These are phyloP conservation scores for Pachypsylla venusta DNA, from an alignment of 1,140 invertebrate species.

Conservation along the genomic window DNA sequence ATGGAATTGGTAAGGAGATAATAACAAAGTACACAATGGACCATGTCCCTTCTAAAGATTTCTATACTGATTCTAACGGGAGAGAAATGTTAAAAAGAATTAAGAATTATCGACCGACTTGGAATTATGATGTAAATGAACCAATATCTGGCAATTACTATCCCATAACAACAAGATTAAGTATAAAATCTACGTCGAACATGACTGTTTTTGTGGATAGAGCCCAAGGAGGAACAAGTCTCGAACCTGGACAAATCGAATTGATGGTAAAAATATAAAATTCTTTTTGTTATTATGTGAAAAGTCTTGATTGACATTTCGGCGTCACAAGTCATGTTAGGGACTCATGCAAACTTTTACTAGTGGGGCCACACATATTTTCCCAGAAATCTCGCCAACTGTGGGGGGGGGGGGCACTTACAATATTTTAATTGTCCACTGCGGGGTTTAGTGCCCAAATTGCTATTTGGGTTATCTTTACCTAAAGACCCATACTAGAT, in stretches of 20 bases:
- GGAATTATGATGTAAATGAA: conserved; percentile 49
- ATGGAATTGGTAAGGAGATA: conserved; percentile 60
- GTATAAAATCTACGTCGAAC: conserved; percentile 40
- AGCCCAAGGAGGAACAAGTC: conserved; percentile 69
- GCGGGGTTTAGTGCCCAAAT: too few relatives aligned
- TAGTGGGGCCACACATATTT: too few relatives aligned
- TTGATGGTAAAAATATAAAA: conserved; percentile 51
- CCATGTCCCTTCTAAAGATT: conserved; percentile 41
- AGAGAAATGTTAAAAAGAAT: conserved; percentile 65
- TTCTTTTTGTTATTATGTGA: too few relatives aligned
- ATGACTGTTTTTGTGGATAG: conserved; percentile 60
- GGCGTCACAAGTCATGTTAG: not conserved
- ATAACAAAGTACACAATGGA: conserved; percentile 55
- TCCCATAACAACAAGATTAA: conserved; percentile 74
- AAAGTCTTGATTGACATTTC: not conserved
- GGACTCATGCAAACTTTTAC: too few relatives aligned
- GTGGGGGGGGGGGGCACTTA: too few relatives aligned
- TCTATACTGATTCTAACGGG: conserved; percentile 92
- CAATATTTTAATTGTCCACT: too few relatives aligned
- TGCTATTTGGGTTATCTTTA: too few relatives aligned
- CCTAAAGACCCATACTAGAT: too few relatives aligned
- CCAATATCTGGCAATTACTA: conserved; percentile 79
- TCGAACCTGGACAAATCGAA: conserved; percentile 58
- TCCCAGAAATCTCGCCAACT: too few relatives aligned
- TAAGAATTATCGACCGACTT: conserved; percentile 58